Conservation (phyloP, 2,113 vertebrate species). For the Sapayoa aenigma region DNA sequence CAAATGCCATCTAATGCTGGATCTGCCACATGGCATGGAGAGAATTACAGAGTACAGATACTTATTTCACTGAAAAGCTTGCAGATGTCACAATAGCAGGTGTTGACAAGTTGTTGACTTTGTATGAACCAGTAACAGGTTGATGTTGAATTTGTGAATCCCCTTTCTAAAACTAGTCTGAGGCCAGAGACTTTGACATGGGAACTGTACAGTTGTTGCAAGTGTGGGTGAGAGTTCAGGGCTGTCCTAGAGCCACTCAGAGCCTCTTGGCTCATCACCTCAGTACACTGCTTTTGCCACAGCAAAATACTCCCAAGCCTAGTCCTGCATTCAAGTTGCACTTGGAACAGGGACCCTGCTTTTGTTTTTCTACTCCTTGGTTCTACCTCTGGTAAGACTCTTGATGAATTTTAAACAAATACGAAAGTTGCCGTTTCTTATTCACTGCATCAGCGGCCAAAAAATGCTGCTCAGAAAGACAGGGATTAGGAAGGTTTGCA, state of each 20-base stretch:
- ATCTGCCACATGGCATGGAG: neutral
- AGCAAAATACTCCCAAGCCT: neutral
- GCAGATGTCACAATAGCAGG: neutral
- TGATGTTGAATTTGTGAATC: neutral
- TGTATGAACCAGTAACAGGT: neutral
- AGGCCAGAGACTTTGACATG: neutral
- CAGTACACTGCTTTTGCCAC: neutral
- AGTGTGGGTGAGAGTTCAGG: neutral
- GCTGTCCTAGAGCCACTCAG: neutral
- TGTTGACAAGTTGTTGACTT: neutral
- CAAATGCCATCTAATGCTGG: neutral
- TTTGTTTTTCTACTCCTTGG: neutral
- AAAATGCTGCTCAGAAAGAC: neutral
- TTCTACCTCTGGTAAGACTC: neutral
- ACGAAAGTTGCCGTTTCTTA: neutral
- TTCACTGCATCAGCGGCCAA: neutral
- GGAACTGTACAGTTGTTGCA: neutral
- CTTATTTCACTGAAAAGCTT: neutral
- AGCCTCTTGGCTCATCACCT: neutral
- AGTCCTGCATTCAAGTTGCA: neutral
- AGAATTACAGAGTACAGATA: neutral
- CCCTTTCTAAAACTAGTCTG: neutral
- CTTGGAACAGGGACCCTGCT: neutral
- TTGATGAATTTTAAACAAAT: neutral
- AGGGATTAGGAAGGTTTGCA: neutral